These are phyloP conservation scores for Chamaea fasciata DNA, from an alignment of 2,113 vertebrate species.

Conservation along the genomic window DNA sequence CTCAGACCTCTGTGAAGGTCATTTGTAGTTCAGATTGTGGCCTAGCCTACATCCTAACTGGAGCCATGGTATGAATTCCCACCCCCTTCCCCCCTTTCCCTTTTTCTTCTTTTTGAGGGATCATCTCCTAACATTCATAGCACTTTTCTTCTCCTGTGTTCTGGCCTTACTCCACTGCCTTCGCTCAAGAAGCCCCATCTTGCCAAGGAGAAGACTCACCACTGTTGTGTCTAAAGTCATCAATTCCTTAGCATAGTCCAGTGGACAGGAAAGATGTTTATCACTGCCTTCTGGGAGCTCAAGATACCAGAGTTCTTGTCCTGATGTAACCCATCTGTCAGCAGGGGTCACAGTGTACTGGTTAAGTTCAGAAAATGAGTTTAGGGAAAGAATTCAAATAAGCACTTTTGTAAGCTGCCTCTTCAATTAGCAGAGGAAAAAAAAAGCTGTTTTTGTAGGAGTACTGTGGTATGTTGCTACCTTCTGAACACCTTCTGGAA, in stretches of 20 bases:
- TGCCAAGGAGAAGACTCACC: neutral
- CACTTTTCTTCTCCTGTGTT: neutral
- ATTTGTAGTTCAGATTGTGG: neutral
- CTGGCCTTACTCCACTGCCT: neutral
- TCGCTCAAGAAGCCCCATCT: neutral
- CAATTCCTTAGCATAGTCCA: neutral
- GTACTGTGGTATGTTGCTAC: neutral
- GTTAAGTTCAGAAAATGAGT: neutral
- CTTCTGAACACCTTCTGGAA: neutral
- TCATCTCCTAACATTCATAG: neutral
- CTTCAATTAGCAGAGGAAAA: neutral
- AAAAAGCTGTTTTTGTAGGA: neutral
- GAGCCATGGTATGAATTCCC: accelerated
- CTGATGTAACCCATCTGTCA: neutral
- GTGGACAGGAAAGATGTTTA: neutral
- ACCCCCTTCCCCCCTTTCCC: accelerated
- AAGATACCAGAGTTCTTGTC: neutral
- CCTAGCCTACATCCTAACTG: neutral
- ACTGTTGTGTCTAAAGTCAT: neutral
- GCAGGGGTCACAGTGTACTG: neutral
- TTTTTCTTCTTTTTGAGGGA: neutral
- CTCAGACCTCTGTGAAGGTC: neutral
- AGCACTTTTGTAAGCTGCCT: neutral
- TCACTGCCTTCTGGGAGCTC: neutral
- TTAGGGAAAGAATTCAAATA: neutral